Percentiles rank a stretch among this genome's conserved stretches.
Conservation (phyloP, 2,888 invertebrate genomes). For the Diplolepis rosae region DNA sequence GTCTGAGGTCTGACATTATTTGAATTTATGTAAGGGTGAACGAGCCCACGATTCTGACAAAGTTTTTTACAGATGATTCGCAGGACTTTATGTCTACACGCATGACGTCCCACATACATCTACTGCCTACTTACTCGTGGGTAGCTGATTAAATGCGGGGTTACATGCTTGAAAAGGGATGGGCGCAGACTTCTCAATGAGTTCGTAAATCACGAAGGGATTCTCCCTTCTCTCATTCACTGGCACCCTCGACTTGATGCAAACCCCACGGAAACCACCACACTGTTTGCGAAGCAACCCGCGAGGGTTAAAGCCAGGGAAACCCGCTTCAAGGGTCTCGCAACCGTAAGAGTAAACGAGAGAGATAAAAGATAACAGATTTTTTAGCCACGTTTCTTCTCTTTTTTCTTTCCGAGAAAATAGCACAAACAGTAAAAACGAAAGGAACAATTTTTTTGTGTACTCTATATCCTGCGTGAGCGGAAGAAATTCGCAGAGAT, state of each 20-base stretch:
- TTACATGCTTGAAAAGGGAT: conserved; percentile 42
- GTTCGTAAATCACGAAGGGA: conserved; percentile 64
- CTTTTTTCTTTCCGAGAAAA: conserved; percentile 38
- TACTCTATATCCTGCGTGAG: conserved; percentile 42
- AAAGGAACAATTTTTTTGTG: conserved; percentile 19
- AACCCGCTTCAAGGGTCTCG: conserved; percentile 38
- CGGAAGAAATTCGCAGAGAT: conserved; percentile 35
- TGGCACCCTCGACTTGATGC: conserved; percentile 44
- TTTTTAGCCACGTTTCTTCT: conserved; percentile 45
- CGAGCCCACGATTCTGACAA: conserved; percentile 25
- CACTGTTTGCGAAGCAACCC: conserved; percentile 26
- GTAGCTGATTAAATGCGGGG: conserved; percentile 48
- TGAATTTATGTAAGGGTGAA: conserved; percentile 30
- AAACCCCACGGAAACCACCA: conserved; percentile 41
- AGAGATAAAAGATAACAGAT: conserved; percentile 36
- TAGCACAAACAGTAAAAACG: conserved; percentile 12
- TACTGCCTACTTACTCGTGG: conserved; percentile 26
- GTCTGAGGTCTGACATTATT: conserved; percentile 29
- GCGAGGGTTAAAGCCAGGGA: conserved; percentile 4
- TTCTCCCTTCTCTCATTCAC: conserved; percentile 53
- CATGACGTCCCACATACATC: conserved; percentile 18
- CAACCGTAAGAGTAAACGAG: conserved; percentile 28
- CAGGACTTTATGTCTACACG: conserved; percentile 24
- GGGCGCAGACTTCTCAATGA: conserved; percentile 63
- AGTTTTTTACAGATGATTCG: conserved; percentile 27